Conservation (phyloP, 2,797 vertebrate species). For the Poliocrania exsul region DNA sequence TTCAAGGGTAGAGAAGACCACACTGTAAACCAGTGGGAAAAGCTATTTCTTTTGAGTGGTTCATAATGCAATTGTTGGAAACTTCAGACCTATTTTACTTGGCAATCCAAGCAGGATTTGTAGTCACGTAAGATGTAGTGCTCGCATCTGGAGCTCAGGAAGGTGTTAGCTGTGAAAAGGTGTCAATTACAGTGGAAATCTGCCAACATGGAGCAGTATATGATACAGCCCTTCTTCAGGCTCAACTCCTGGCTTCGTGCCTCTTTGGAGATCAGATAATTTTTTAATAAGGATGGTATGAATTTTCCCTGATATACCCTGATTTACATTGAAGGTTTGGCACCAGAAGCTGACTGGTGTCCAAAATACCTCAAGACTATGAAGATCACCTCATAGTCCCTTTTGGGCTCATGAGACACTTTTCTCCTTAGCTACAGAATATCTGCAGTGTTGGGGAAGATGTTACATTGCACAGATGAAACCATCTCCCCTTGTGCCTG, state of each 20-base stretch:
- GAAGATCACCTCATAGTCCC: neutral
- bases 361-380: neutral
- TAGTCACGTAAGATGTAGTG: neutral
- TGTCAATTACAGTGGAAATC: neutral
- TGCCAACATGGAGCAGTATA: neutral
- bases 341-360: neutral
- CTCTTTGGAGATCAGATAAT: neutral
- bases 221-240: neutral
- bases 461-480: neutral
- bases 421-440: neutral
- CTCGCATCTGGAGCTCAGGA: neutral
- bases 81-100: neutral
- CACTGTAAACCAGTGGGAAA: neutral
- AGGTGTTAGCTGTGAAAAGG: neutral
- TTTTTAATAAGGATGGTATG: neutral
- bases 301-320: accelerated
- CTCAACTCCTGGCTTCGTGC: neutral
- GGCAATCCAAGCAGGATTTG: neutral
- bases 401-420: neutral
- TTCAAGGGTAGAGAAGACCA: neutral
- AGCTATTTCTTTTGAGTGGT: neutral
- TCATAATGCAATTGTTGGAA: neutral
- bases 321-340: neutral
- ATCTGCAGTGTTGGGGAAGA: neutral
- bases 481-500: neutral